phyloP scores from a whole-genome alignment of 1,140 invertebrate species.

The Idris sp. region DNA sequence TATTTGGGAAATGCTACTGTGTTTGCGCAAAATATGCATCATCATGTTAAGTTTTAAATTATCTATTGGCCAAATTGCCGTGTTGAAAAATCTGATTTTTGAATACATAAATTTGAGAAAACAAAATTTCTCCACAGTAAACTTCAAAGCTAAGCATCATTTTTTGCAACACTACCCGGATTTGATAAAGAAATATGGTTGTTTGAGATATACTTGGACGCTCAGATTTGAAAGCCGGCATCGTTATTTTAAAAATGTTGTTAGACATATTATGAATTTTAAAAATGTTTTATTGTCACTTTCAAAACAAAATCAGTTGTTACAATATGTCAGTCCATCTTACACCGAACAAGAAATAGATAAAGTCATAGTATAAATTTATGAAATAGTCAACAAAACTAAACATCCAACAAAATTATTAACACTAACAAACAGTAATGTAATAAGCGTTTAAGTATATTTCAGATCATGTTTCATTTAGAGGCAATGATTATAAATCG shows the following conservation, averaged over 20 bases:
- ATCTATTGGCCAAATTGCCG: constrained; percentile 28
- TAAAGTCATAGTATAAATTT: constrained; percentile 11
- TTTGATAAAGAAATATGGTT: constrained; percentile 32
- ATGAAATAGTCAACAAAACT: constrained; percentile 14
- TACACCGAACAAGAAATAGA: constrained; percentile 37
- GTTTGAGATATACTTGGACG: constrained; percentile 32
- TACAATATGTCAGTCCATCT: not conserved
- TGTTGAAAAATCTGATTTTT: constrained; percentile 22
- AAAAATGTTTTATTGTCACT: constrained; percentile 28
- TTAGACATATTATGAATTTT: constrained; percentile 34
- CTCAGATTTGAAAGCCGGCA: constrained; percentile 43
- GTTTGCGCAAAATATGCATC: constrained; percentile 43
- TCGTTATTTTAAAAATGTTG: constrained; percentile 22
- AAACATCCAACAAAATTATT: constrained; percentile 16
- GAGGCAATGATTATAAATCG: constrained; percentile 14
- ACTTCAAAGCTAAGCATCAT: constrained; percentile 41
- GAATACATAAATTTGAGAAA: constrained; percentile 33
- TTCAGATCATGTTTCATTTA: constrained; percentile 14
- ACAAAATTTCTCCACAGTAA: constrained; percentile 16
- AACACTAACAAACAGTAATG: constrained; percentile 6
- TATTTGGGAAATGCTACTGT: constrained; percentile 38
- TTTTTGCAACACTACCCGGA: constrained; percentile 41
- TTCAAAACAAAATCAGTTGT: constrained; percentile 13
- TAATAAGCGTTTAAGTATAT: constrained; percentile 18
- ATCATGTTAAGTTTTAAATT: constrained; percentile 34